phyloP scores from a whole-genome alignment of 1,140 invertebrate genomes.

The Aporrectodea caliginosa region DNA sequence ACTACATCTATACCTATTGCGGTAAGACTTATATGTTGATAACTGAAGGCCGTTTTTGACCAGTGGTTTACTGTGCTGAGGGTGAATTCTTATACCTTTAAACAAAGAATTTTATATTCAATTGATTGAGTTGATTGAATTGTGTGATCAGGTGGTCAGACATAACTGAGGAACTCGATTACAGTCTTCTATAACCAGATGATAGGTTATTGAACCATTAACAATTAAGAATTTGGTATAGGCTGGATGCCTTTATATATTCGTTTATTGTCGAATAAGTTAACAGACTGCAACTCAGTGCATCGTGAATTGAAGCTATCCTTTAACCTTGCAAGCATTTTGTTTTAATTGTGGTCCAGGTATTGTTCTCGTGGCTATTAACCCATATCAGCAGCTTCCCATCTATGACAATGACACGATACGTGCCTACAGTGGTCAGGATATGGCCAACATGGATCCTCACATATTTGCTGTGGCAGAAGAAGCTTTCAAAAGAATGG shows the following conservation, averaged over 20 bases:
- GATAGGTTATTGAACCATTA: conserved; percentile 51
- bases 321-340: conserved; percentile 51
- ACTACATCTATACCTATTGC: conserved; percentile 96
- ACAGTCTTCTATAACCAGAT: not conserved
- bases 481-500: conserved; percentile 92
- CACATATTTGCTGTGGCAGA: conserved; percentile 99
- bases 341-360: conserved; percentile 58
- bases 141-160: not conserved
- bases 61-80: no score
- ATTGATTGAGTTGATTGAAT: not conserved
- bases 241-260: not conserved
- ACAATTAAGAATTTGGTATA: not conserved
- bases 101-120: no score
- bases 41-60: no score
- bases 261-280: no score
- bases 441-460: conserved; percentile 82
- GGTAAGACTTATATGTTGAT: no score
- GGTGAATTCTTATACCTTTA: no score
- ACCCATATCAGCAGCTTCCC: conserved; percentile 91
- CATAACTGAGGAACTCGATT: not conserved
- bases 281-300: no score
- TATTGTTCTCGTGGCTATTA: conserved; percentile 96
- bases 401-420: conserved; percentile 96
- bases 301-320: not conserved
- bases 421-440: conserved; percentile 86